Base-by-base conservation (phyloP, 1,140 invertebrate genomes). In the Chelonus insularis region DNA sequence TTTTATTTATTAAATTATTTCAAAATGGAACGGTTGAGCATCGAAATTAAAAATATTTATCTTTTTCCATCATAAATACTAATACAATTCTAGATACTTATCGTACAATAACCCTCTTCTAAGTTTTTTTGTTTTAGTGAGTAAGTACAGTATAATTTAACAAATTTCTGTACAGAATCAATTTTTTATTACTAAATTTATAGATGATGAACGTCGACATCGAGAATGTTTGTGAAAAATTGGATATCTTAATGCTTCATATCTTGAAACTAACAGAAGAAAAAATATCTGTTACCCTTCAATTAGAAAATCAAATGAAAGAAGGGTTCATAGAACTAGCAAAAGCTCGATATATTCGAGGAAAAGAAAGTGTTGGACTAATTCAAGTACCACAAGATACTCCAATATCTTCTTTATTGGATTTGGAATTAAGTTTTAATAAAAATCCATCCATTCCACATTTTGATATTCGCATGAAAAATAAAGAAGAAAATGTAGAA, bases 291-390 rank as follows among this genome's bases (percentile, higher is more conserved):
- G 70, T 79, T 32, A 89, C 86, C 73, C 32, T 89, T 4, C 83
- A 86, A 68, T 78, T 91, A 50, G 88, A 91, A 79, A 83, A 83
- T 18, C 76, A 78, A 34, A 81, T 90, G 48, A 83, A 85, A 54
- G 83, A 84, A 68, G 89, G 86, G 0, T 84, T 85, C 65, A 83
- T 88, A 14, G 84, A 90, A 70, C 70, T 92, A 11, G 89, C 89
- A 0, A 91, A 91, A 76, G 82, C 88, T 11, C 83, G 88, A 50
- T 88, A 91, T 64, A 90, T 91, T 41, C 84, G 86, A 75, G 89
- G 89, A 1, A 88, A 89, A 57, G 86, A 84, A 70, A 84, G 80
- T 8, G 85, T 91, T 16, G 87, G 88, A 48, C 77, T 83, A 9
- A 72, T 87, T 16, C 85, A 88, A 68, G 74, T 92, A 57, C 89